Evolutionary conservation across 2,888 invertebrate species (phyloP).

Genomic region (Chloroclystis v-ata): DNA sequence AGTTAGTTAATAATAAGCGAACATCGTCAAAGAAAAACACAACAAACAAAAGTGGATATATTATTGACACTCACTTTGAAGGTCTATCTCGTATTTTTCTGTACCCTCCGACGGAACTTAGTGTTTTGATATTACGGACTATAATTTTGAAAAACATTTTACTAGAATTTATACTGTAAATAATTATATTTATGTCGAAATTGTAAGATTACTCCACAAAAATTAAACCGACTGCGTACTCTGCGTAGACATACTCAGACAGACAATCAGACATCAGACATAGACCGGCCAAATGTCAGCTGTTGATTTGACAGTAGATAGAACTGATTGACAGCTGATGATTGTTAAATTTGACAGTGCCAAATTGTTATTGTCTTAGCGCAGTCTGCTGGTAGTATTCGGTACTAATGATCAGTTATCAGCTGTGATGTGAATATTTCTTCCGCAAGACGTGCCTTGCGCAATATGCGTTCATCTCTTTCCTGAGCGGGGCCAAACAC

Average conservation of each 20-base stretch:
- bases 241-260: too few species aligned
- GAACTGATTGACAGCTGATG: slow-evolving; percentile 14
- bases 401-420: slow-evolving; percentile 52
- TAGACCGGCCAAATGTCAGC: slow-evolving; percentile 6
- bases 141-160: slow-evolving; percentile 64
- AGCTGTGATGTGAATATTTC: slow-evolving; percentile 70
- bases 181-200: not conserved
- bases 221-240: not conserved
- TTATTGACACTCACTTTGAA: slow-evolving; percentile 48
- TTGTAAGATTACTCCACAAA: not conserved
- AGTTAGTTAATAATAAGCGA: too few species aligned
- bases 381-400: slow-evolving; percentile 45
- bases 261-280: too few species aligned
- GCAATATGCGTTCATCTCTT: slow-evolving; percentile 72
- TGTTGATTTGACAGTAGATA: not conserved
- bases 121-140: slow-evolving; percentile 52
- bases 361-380: slow-evolving; percentile 22
- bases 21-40: not conserved
- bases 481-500: slow-evolving; percentile 52
- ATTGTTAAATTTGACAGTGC: slow-evolving; percentile 23
- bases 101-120: slow-evolving; percentile 63
- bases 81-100: slow-evolving; percentile 59
- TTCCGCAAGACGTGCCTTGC: slow-evolving; percentile 64
- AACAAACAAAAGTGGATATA: not conserved
- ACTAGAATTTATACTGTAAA: not conserved